These are phyloP conservation scores for Trididemnum miniatum DNA, from an alignment of 23 tunicate genomes.

Conservation along the genomic window DNA sequence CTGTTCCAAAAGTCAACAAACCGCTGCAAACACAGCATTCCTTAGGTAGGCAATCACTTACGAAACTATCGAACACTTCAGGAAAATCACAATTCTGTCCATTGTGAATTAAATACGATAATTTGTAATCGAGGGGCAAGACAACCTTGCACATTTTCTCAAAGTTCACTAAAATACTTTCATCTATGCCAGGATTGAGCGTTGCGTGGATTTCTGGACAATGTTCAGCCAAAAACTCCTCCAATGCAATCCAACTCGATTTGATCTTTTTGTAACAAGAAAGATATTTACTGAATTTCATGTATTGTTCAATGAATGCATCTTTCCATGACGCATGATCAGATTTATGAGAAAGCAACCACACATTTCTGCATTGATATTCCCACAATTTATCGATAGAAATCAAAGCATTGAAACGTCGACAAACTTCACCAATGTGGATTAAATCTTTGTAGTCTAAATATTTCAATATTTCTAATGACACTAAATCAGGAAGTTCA, in stretches of 20 bases:
- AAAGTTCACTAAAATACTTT: conserved; percentile 7
- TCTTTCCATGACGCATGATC: conserved; percentile 29
- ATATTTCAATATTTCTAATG: conserved; percentile 18
- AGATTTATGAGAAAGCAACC: not conserved
- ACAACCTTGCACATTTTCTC: conserved; percentile 19
- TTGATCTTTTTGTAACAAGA: conserved; percentile 23
- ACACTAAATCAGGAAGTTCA: conserved; percentile 24
- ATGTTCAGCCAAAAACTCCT: not conserved
- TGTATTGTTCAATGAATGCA: not conserved
- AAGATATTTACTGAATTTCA: conserved; percentile 4
- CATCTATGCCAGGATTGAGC: conserved; percentile 33
- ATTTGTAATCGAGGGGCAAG: conserved; percentile 33
- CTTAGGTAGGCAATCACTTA: conserved; percentile 10
- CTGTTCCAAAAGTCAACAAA: conserved; percentile 9
- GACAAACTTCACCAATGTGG: not conserved
- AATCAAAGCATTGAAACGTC: not conserved
- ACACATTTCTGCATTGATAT: not conserved
- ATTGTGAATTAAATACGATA: conserved; percentile 42
- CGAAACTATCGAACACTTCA: conserved; percentile 18
- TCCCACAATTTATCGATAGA: conserved; percentile 21
- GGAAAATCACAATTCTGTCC: conserved; percentile 10
- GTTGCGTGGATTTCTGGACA: conserved; percentile 29
- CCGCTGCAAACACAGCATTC: not conserved
- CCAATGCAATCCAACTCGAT: conserved; percentile 28
- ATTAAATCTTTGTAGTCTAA: conserved; percentile 22